These are phyloP conservation scores for Anolis apletophallus DNA, from an alignment of 2,797 vertebrate genomes.

Conservation along the genomic window DNA sequence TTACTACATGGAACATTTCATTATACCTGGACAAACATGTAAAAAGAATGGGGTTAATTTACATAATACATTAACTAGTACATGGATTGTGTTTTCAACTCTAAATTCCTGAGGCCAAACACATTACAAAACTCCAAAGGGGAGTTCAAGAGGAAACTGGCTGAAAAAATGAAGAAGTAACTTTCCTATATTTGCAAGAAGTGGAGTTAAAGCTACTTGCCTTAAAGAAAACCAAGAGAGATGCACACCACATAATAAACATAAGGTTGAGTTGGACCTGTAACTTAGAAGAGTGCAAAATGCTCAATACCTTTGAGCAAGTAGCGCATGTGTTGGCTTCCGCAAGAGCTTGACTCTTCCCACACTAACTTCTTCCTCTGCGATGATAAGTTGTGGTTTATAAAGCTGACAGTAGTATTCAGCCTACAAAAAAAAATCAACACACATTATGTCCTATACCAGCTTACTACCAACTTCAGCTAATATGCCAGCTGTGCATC, in stretches of 20 bases:
- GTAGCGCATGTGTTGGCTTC: slow-evolving; percentile 84
- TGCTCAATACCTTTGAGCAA: slow-evolving; percentile 80
- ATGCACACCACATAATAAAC: background rate
- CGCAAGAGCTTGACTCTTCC: slow-evolving; percentile 85
- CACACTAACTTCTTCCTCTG: slow-evolving; percentile 86
- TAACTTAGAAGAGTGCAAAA: background rate
- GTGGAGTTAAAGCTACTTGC: background rate
- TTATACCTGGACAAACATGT: background rate
- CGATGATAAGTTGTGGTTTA: slow-evolving; percentile 87
- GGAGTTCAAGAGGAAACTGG: background rate
- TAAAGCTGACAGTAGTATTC: slow-evolving; percentile 93
- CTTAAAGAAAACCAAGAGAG: background rate
- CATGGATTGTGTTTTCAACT: background rate
- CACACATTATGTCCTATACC: background rate
- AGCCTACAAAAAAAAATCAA: slow-evolving; percentile 76
- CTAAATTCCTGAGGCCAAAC: background rate
- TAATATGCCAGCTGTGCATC: no score
- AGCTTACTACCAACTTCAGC: no score
- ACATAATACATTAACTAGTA: background rate
- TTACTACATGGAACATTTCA: background rate
- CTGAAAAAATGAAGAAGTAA: background rate
- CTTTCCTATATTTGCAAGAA: background rate
- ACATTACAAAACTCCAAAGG: no score
- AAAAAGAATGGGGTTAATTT: background rate
- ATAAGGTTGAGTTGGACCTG: background rate